These are phyloP conservation scores for Julus scandinavius DNA, from an alignment of 2,888 invertebrate species.

Conservation along the genomic window DNA sequence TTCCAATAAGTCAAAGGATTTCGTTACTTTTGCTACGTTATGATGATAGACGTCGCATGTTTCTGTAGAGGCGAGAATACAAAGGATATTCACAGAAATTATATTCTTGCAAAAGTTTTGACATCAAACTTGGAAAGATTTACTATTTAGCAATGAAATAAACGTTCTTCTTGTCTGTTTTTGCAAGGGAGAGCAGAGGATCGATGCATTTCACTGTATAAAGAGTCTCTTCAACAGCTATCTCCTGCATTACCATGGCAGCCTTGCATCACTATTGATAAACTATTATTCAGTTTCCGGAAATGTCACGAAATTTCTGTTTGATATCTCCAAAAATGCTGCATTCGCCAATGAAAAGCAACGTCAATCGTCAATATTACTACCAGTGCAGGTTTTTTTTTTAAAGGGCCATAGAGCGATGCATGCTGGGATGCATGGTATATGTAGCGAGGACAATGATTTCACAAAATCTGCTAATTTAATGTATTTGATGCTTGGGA, in stretches of 20 bases:
- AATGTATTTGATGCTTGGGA: too few species aligned
- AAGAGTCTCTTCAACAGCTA: background rate
- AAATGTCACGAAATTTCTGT: conserved; percentile 37
- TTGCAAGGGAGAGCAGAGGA: background rate
- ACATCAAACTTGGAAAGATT: background rate
- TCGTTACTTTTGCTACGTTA: background rate
- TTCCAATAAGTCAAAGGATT: background rate
- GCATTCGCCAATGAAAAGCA: conserved; percentile 5
- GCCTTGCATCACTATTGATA: conserved; percentile 25
- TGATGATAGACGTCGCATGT: background rate
- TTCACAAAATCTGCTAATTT: too few species aligned
- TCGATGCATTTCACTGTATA: background rate
- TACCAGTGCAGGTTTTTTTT: background rate
- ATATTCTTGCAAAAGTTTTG: background rate
- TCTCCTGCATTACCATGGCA: conserved; percentile 3
- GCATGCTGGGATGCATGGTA: background rate
- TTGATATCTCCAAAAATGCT: conserved; percentile 39
- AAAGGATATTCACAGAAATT: background rate
- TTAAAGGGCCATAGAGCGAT: background rate
- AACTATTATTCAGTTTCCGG: conserved; percentile 43
- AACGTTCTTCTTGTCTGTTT: background rate
- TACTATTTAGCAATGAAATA: conserved; percentile 19
- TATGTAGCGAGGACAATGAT: too few species aligned
- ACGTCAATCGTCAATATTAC: conserved; percentile 41
- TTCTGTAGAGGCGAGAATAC: background rate